Conservation (phyloP, 2,797 vertebrate species). For the Muscicapa striata region DNA sequence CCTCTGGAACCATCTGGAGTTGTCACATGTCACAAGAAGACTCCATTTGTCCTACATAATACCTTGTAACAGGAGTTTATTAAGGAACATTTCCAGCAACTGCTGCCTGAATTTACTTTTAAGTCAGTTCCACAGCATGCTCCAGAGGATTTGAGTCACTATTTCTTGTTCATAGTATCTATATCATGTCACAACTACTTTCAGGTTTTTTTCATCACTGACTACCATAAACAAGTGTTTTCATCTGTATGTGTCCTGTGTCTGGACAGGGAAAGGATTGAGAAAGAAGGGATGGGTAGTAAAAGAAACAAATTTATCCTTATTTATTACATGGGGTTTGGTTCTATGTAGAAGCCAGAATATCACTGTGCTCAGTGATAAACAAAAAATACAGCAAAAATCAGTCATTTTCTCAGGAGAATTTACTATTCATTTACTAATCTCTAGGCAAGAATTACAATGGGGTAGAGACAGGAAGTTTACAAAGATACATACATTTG, state of each 20-base stretch:
- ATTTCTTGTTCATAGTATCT: not conserved
- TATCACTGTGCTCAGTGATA: not conserved
- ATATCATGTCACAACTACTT: not conserved
- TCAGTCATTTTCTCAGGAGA: not conserved
- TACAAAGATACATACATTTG: not conserved
- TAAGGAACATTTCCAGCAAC: not conserved
- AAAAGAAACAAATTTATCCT: not conserved
- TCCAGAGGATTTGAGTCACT: not conserved
- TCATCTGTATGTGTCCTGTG: not conserved
- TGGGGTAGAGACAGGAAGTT: not conserved
- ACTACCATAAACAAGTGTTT: not conserved
- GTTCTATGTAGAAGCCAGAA: not conserved
- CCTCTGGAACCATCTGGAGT: not conserved
- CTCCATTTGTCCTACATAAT: not conserved
- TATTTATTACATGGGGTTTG: not conserved
- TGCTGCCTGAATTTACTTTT: not conserved
- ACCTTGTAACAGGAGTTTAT: not conserved
- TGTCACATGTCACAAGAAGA: not conserved
- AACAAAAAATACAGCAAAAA: not conserved
- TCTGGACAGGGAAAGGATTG: not conserved
- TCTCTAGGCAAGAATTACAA: not conserved
- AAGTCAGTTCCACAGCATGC: not conserved
- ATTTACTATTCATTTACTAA: not conserved
- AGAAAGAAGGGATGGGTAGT: not conserved
- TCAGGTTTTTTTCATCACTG: not conserved